Percentiles rank a stretch among this genome's conserved stretches.
Evolutionary conservation across 2,888 invertebrate species (phyloP).

Genomic region (Choreutis nemorana): DNA sequence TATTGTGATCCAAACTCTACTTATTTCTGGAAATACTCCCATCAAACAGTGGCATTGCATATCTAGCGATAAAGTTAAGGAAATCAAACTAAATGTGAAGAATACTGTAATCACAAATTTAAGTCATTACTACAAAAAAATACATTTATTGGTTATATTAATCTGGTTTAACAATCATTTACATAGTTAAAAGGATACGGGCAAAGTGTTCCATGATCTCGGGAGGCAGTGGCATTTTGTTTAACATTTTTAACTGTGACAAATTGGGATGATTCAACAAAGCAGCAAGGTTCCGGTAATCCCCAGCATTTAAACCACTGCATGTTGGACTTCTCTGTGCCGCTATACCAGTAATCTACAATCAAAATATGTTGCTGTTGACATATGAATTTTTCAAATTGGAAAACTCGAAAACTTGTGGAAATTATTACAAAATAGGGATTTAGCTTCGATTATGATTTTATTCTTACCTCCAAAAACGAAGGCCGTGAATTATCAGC

Average conservation of each 20-base stretch:
- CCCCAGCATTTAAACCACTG: constrained; percentile 89
- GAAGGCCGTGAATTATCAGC: constrained; percentile 77
- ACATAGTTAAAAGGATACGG: constrained; percentile 75
- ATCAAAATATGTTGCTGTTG: constrained; percentile 2
- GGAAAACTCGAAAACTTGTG: too few species aligned
- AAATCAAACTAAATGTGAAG: too few species aligned
- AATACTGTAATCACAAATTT: too few species aligned
- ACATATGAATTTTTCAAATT: not conserved
- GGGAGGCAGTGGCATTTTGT: constrained; percentile 88
- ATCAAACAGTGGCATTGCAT: constrained; percentile 96
- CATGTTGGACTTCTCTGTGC: constrained; percentile 79
- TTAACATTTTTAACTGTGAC: constrained; percentile 80
- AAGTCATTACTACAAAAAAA: not conserved
- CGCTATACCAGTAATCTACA: constrained; percentile 70
- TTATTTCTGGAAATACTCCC: constrained; percentile 97
- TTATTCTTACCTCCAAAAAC: constrained; percentile 64
- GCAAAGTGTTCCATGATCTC: constrained; percentile 96
- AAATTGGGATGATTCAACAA: constrained; percentile 74
- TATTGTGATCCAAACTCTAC: constrained; percentile 95
- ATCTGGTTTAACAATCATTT: not conserved
- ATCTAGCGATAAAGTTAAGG: constrained; percentile 63
- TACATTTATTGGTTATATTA: too few species aligned
- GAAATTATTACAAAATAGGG: not conserved
- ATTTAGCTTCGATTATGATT: not conserved
- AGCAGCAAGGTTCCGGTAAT: constrained; percentile 84